phyloP scores from a whole-genome alignment of 2,888 invertebrate species.

The Iselma pallidipennis region DNA sequence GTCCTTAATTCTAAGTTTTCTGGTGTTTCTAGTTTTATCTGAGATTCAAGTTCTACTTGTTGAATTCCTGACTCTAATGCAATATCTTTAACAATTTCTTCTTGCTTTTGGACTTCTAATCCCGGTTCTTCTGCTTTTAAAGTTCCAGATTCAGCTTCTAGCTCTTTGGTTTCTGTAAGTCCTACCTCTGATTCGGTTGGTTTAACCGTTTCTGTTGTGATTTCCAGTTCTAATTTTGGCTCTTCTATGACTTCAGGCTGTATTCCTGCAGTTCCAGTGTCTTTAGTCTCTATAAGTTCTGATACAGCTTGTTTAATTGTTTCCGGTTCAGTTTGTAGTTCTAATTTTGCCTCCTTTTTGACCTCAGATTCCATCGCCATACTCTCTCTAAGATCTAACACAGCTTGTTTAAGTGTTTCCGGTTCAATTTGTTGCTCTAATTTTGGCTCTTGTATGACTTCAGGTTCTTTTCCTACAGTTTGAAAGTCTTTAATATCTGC shows the following conservation, averaged over 20 bases:
- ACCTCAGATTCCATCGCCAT: too few species aligned
- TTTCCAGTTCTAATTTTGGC: background rate
- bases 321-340: slow-evolving; percentile 47
- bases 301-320: background rate
- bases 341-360: background rate
- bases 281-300: background rate
- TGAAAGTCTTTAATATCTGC: background rate
- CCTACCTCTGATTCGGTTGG: background rate
- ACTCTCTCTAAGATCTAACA: too few species aligned
- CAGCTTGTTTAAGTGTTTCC: background rate
- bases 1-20: too few species aligned
- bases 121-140: background rate
- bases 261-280: background rate
- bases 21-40: too few species aligned
- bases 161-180: background rate
- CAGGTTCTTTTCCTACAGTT: background rate
- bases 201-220: too few species aligned
- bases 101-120: background rate
- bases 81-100: too few species aligned
- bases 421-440: background rate
- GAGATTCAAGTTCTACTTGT: background rate
- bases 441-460: background rate
- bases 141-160: background rate
- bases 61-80: background rate
- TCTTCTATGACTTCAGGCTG: background rate